Base-by-base conservation (phyloP, 2,888 invertebrate species). In the Pristionchus maxplancki region DNA sequence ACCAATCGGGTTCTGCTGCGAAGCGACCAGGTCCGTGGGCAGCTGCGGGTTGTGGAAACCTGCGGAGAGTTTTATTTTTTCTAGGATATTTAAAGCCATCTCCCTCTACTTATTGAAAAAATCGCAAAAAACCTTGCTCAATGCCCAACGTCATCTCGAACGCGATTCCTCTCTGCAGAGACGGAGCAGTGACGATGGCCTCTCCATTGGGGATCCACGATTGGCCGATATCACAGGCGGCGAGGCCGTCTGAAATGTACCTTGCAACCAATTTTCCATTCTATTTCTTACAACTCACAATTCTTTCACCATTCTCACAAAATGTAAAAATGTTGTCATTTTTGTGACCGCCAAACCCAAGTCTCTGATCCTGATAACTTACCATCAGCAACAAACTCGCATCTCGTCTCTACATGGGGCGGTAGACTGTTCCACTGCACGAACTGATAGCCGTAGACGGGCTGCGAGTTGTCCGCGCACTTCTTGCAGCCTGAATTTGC, bases 191-290 rank as follows among this genome's bases (percentile, higher is more conserved):
- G 83, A 95, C 95, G 50, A 96, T 95, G 88, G 95, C 95, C 88
- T 95, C 95, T 9, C 96, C 95, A 17, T 95, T 95, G 13, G 95
- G 94, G 87, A 95, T 95, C 96, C 96, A 96, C 8, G 95, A 94
- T 24, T 95, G 94, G 5, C 91, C 91, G 20, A 94, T 93, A 64
- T 94, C 94, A 91, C 96, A 95, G 87, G 88, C 37, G 15, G 78
- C n/a, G 1, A 28, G 85, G 15, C 48, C 53, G 17, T 88, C 78
- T 87, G 48, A 64, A 28, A 50, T 15, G 44, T n/a, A n/a, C n/a
- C n/a, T n/a, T n/a, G n/a, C n/a, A n/a, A n/a, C n/a, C n/a, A n/a
- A n/a, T n/a, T n/a, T n/a, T n/a, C n/a, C n/a, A n/a, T n/a, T n/a
- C n/a, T n/a, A n/a, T n/a, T n/a, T n/a, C n/a, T n/a, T n/a, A n/a